phyloP scores from a whole-genome alignment of 2,797 vertebrate species.

The Streptopelia turtur region DNA sequence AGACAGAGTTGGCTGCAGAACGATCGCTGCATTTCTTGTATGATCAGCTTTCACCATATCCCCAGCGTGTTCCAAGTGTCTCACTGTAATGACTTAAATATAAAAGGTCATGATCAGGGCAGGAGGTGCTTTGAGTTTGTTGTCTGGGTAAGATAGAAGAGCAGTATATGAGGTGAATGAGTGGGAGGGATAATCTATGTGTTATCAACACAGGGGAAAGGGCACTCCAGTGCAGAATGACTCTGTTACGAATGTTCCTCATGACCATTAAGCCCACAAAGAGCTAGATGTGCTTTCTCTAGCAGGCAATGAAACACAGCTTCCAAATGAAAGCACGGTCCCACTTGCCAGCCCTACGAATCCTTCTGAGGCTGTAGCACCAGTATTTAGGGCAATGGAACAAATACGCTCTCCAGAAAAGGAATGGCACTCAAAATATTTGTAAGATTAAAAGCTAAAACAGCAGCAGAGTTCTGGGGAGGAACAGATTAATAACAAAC shows the following conservation, averaged over 20 bases:
- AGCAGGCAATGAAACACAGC: background rate
- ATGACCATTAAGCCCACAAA: background rate
- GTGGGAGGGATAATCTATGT: background rate
- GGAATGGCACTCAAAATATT: constrained; percentile 16
- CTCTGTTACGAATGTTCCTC: background rate
- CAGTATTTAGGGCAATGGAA: background rate
- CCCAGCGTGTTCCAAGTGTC: background rate
- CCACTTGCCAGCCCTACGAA: background rate
- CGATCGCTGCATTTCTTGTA: background rate
- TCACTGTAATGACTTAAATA: constrained; percentile 50
- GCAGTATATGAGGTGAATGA: background rate
- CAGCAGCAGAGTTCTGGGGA: background rate
- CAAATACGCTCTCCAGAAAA: constrained; percentile 14
- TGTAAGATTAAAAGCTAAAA: constrained; percentile 4
- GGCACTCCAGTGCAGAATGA: background rate
- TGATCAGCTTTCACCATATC: constrained; percentile 24
- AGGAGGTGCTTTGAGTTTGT: constrained; percentile 37
- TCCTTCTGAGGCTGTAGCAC: background rate
- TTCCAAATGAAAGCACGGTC: background rate
- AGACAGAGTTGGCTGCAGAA: background rate
- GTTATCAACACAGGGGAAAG: background rate
- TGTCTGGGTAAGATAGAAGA: constrained; percentile 33
- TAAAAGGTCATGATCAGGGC: constrained; percentile 35
- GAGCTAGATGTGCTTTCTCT: background rate
- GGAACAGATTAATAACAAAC: constrained; percentile 29